phyloP scores from a whole-genome alignment of 2,888 invertebrate species.

The Herminia tarsipennalis region DNA sequence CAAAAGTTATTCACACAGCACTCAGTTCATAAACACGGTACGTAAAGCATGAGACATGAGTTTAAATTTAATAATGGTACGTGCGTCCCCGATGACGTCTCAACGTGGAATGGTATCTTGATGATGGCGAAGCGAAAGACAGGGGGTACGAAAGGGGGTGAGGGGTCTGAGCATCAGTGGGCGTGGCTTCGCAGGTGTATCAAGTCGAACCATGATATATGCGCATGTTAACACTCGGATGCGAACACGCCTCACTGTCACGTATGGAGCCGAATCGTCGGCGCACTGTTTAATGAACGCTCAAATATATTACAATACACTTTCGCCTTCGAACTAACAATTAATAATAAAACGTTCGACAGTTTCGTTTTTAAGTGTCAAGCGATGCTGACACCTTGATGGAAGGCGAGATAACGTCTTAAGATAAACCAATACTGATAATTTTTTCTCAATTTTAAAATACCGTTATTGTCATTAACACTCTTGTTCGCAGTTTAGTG shows the following conservation, averaged over 20 bases:
- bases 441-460: conserved; percentile 33
- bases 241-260: conserved; percentile 81
- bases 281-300: conserved; percentile 62
- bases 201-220: conserved; percentile 77
- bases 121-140: conserved; percentile 72
- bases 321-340: conserved; percentile 46
- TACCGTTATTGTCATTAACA: conserved; percentile 31
- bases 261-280: conserved; percentile 57
- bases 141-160: conserved; percentile 51
- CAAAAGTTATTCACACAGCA: conserved; percentile 69
- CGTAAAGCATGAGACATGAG: conserved; percentile 46
- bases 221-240: conserved; percentile 77
- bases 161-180: conserved; percentile 50
- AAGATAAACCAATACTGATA: conserved; percentile 44
- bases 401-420: conserved; percentile 57
- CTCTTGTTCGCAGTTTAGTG: neutral
- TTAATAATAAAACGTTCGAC: conserved; percentile 54
- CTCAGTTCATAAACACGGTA: conserved; percentile 66
- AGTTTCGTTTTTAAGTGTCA: conserved; percentile 46
- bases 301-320: conserved; percentile 65
- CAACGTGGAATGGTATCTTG: conserved; percentile 74
- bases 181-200: conserved; percentile 80
- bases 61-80: conserved; percentile 39
- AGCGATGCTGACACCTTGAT: conserved; percentile 49
- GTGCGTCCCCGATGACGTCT: conserved; percentile 64